A percentile compares a stretch with the other conserved stretches of the same genome.
phyloP scores from a whole-genome alignment of 2,113 vertebrate species.

The Callaeas wilsoni region DNA sequence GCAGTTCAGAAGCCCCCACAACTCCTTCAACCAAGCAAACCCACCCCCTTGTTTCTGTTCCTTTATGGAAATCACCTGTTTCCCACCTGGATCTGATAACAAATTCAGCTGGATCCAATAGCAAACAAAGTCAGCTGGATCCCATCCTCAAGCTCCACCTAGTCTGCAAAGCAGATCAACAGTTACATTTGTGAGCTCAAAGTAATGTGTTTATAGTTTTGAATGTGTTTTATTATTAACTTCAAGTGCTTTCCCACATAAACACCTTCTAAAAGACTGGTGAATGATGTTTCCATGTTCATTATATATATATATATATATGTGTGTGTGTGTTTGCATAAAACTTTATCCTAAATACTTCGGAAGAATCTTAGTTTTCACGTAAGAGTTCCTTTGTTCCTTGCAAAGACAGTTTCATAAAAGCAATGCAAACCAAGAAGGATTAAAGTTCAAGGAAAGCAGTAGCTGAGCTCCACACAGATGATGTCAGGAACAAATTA shows the following conservation, averaged over 20 bases:
- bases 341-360: background rate
- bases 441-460: background rate
- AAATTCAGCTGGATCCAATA: background rate
- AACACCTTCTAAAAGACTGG: background rate
- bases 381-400: background rate
- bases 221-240: background rate
- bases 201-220: background rate
- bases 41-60: accelerated
- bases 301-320: accelerated
- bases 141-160: background rate
- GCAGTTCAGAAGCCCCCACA: accelerated
- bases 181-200: background rate
- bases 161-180: background rate
- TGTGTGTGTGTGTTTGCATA: background rate
- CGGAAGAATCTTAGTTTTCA: background rate
- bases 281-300: background rate
- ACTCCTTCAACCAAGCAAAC: background rate
- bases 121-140: background rate
- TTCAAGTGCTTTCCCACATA: background rate
- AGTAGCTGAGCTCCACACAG: background rate
- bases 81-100: background rate
- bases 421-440: background rate
- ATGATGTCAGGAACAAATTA: background rate
- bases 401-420: background rate
- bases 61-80: background rate